A percentile compares a stretch with the other conserved stretches of the same genome.
Evolutionary conservation across 2,113 vertebrate species (phyloP).

Genomic region (Cephalopterus ornatus): DNA sequence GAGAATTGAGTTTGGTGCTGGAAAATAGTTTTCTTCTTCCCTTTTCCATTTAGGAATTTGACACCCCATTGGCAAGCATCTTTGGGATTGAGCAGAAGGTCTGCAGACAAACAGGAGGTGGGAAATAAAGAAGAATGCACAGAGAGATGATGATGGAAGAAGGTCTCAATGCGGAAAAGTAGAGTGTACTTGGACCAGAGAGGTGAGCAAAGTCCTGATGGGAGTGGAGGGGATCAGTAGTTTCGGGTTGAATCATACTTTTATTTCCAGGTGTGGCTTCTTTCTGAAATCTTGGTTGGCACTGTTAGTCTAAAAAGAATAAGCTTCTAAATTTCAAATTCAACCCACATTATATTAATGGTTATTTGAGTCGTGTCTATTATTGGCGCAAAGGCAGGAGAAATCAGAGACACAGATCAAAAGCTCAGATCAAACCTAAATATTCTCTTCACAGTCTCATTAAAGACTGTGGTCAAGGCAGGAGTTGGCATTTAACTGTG

Average conservation of each 20-base stretch:
- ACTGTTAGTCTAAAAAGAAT: background rate
- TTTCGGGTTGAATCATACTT: background rate
- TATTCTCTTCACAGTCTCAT: conserved; percentile 7
- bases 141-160: background rate
- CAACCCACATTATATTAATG: background rate
- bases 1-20: background rate
- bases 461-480: conserved; percentile 7
- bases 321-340: background rate
- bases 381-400: background rate
- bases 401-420: conserved; percentile 25
- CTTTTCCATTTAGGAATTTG: background rate
- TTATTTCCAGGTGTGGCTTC: background rate
- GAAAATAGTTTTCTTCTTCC: background rate
- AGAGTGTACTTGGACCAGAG: accelerated
- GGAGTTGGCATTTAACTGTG: conserved; percentile 4
- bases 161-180: background rate
- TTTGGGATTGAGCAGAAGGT: background rate
- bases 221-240: background rate
- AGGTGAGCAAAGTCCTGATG: background rate
- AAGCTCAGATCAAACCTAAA: conserved; percentile 42
- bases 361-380: conserved; percentile 16
- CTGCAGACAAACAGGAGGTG: background rate
- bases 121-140: background rate
- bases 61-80: accelerated
- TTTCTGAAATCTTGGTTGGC: background rate